phyloP scores from a whole-genome alignment of 1,140 invertebrate species.

The Philopotamus ludificatus region DNA sequence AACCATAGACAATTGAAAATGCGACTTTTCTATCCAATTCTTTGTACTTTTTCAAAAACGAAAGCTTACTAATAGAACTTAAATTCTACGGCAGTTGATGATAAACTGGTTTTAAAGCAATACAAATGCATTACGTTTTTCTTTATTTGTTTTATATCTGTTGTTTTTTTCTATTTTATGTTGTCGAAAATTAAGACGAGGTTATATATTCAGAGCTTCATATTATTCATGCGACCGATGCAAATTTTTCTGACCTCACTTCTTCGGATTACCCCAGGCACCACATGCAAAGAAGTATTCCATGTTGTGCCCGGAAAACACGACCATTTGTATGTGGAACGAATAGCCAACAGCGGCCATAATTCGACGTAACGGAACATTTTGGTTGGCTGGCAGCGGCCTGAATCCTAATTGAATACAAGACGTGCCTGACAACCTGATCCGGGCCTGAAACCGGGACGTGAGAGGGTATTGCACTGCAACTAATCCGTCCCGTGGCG shows the following conservation, averaged over 20 bases:
- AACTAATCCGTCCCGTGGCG: no score
- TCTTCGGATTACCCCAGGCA: background rate
- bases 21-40: no score
- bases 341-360: slow-evolving; percentile 20
- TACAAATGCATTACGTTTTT: no score
- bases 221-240: background rate
- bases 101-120: no score
- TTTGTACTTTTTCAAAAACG: no score
- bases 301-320: background rate
- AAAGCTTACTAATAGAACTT: no score
- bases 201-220: no score
- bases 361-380: slow-evolving; percentile 29
- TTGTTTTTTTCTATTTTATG: no score
- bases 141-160: no score
- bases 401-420: slow-evolving; percentile 36
- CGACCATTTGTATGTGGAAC: slow-evolving; percentile 14
- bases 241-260: background rate
- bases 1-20: no score
- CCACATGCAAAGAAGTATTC: background rate
- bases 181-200: no score
- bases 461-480: background rate
- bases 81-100: no score
- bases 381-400: slow-evolving; percentile 25
- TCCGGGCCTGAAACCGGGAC: background rate
- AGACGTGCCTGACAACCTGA: slow-evolving; percentile 25